phyloP scores from a whole-genome alignment of 2,888 invertebrate species.

The Melieria crassipennis region DNA sequence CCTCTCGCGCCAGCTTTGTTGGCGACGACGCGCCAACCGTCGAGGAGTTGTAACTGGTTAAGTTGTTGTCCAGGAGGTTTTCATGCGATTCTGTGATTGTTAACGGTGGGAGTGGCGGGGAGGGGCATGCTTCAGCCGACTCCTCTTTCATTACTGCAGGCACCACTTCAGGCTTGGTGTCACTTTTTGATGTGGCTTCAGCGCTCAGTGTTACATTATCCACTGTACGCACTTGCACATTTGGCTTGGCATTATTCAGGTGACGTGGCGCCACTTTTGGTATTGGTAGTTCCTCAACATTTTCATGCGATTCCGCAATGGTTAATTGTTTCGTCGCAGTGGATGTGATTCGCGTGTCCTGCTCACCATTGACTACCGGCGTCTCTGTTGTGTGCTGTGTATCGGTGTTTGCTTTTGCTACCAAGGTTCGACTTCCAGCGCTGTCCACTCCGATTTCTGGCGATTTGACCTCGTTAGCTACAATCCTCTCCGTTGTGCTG shows the following conservation, averaged over 20 bases:
- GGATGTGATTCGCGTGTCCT: neutral
- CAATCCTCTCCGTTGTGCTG: neutral
- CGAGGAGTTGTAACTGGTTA: neutral
- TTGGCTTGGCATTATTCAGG: too few relatives aligned
- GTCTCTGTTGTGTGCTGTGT: neutral
- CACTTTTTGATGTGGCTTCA: too few relatives aligned
- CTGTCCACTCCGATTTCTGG: neutral
- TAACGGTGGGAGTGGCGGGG: neutral
- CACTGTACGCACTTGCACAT: too few relatives aligned
- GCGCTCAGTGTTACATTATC: too few relatives aligned
- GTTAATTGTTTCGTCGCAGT: neutral
- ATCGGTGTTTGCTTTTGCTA: too few relatives aligned
- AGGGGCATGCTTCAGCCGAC: too few relatives aligned
- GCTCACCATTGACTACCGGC: too few relatives aligned
- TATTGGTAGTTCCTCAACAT: neutral
- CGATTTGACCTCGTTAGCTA: neutral
- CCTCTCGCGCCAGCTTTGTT: slow-evolving; percentile 17
- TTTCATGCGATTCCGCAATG: slow-evolving; percentile 11
- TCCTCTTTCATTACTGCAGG: too few relatives aligned
- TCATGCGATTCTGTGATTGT: slow-evolving; percentile 14
- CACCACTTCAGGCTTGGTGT: too few relatives aligned
- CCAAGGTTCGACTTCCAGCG: slow-evolving; percentile 19
- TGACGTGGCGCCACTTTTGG: too few relatives aligned
- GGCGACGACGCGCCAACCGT: slow-evolving; percentile 1
- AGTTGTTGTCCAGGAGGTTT: slow-evolving; percentile 13